Base-by-base conservation (phyloP, 2,797 vertebrate genomes). In the Poeciliopsis paucimaculata region DNA sequence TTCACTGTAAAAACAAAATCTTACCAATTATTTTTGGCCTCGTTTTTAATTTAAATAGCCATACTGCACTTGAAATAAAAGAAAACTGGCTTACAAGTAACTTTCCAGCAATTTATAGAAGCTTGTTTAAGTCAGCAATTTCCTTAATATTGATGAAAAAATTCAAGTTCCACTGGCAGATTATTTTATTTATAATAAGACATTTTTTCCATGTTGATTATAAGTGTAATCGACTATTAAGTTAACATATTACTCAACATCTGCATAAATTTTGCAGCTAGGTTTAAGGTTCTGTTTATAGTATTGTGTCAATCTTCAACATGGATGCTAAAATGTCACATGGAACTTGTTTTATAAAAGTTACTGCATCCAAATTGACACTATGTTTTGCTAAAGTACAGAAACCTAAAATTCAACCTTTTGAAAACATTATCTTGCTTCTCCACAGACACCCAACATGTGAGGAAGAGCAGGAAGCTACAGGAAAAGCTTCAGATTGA, bases 401-500 rank as follows among this genome's bases (percentile, higher is more conserved):
- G 7, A 62, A 72, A 10, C 31, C 34, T 43, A 26, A 64, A 80
- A 62, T 15, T 43, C 20, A 26, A 8, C 55, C 45, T 43, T 2
- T 0, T 45, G 28, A 71, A 36, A 66, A 72, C 31, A 23, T 39
- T 2, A 23, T 20, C 46, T 68, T 43, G n/a, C 0, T 39, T 72
- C n/a, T 72, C 60, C 55, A 70, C 10, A 72, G 70, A 62, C 75
- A 74, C 5, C 74, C 20, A 75, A 66, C 73, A 76, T 11, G 16
- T 0, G 75, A 28, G 75, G 62, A 15, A 20, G 23, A 82, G 66
- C 66, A 72, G 62, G 77, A 79, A 75, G 16, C 31, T 11, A 78
- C 36, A 49, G 78, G 86, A 13, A 77, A 79, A 80, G 81, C 36
- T 83, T 90, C 7, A 82, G 87, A 81, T n/a, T 68, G 82, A 81